Conservation (phyloP, 2,113 vertebrate species). For the Pelecanus crispus region DNA sequence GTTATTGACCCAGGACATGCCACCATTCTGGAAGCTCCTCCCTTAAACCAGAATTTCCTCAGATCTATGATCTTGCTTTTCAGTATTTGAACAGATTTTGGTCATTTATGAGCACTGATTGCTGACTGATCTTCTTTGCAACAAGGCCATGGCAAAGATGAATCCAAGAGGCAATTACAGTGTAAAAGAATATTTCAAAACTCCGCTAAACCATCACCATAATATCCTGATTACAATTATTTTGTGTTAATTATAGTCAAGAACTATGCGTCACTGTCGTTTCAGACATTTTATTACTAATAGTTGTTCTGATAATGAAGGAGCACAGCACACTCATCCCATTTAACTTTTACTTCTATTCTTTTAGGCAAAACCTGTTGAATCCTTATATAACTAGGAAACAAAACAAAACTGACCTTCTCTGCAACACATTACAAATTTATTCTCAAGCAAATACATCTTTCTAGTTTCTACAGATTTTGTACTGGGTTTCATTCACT, state of each 20-base stretch:
- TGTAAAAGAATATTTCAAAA: not conserved
- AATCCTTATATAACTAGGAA: not conserved
- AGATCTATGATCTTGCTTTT: not conserved
- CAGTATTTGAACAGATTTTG: not conserved
- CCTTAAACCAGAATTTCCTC: not conserved
- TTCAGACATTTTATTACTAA: not conserved
- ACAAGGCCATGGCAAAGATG: not conserved
- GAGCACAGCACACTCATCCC: not conserved
- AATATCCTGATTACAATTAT: not conserved
- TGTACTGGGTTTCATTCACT: not conserved
- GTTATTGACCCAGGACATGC: not conserved
- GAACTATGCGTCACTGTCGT: not conserved
- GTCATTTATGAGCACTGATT: not conserved
- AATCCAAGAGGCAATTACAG: not conserved
- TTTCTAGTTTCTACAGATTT: not conserved
- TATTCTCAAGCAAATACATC: not conserved
- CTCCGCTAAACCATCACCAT: not conserved
- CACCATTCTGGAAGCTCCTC: not conserved
- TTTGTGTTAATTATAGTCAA: not conserved
- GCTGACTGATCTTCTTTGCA: not conserved
- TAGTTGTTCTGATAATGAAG: not conserved
- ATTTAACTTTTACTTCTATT: not conserved
- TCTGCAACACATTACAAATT: not conserved
- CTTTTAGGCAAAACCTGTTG: not conserved
- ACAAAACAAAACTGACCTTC: not conserved